Percentiles rank a stretch among this genome's conserved stretches.
phyloP scores from a whole-genome alignment of 2,888 invertebrate genomes.

The Chrysolina oricalcia region DNA sequence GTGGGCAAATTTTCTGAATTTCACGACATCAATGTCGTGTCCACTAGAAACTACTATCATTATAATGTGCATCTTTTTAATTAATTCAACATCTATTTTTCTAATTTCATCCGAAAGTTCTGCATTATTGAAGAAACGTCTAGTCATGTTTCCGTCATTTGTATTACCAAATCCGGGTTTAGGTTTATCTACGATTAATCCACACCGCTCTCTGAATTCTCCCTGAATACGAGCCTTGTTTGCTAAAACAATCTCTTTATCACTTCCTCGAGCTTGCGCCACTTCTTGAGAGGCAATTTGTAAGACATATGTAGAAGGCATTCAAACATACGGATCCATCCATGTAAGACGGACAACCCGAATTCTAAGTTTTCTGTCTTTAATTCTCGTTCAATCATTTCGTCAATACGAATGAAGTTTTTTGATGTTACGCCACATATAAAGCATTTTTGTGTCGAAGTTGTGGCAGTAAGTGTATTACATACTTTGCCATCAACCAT shows the following conservation, averaged over 20 bases:
- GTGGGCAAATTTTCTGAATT: too few species aligned
- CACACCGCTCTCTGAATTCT: too few species aligned
- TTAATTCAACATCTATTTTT: slow-evolving; percentile 33
- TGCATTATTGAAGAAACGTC: slow-evolving; percentile 4
- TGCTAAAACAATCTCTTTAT: slow-evolving; percentile 34
- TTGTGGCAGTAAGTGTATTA: slow-evolving; percentile 36
- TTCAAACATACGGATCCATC: slow-evolving; percentile 44
- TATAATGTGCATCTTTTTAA: too few species aligned
- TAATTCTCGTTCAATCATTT: slow-evolving; percentile 1
- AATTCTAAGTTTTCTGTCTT: slow-evolving; percentile 17
- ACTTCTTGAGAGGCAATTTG: slow-evolving; percentile 6
- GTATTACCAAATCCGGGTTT: slow-evolving; percentile 48
- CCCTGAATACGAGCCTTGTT: slow-evolving; percentile 34
- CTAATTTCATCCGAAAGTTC: background rate
- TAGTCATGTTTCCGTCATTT: slow-evolving; percentile 55
- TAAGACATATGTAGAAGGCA: slow-evolving; percentile 33
- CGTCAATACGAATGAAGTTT: slow-evolving; percentile 36
- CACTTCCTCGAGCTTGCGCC: slow-evolving; percentile 10
- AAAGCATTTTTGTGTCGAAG: slow-evolving; percentile 37
- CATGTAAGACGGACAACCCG: slow-evolving; percentile 41
- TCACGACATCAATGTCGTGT: too few species aligned
- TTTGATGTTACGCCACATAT: too few species aligned
- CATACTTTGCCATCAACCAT: slow-evolving; percentile 39
- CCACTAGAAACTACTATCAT: too few species aligned
- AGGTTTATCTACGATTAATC: too few species aligned